Evolutionary conservation across 2,113 vertebrate genomes (phyloP), one percentile per base, ranked within the genome.

Genomic region (Gorsachius goisagi): DNA sequence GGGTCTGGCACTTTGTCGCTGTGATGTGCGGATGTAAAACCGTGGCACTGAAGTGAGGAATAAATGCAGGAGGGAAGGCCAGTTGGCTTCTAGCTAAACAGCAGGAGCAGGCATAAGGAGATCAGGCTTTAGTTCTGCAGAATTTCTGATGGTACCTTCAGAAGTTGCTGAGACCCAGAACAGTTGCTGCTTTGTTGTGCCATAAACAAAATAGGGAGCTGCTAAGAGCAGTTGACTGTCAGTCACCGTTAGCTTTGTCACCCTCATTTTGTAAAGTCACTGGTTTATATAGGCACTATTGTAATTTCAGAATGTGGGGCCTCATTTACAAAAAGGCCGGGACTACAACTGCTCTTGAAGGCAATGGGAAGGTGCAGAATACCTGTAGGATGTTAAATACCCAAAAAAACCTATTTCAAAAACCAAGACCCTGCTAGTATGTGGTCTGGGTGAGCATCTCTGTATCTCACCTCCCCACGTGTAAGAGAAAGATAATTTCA

Each of bases 121-220:
- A 80, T 81, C 37, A 90, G 39, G 60, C 49, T 50, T 24, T 50
- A 78, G 39, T 66, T 92, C 79, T 86, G 56, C 58, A 56, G 64
- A 74, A 32, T 86, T 94, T 78, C 86, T 75, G 73, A 49, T 82
- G 53, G 64, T 52, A 77, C 35, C 67, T 93, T 88, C 82, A 71
- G 73, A 85, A 86, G 83, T 2, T 81, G 88, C 88, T 90, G 76
- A 92, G 76, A 93, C 66, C 23, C 77, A 22, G 19, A 92, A 17
- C 66, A 75, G 56, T 91, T 85, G 60, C 78, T 79, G 82, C 90
- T 91, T 91, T 92, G 32, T 92, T 83, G 69, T 85, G 66, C 62
- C 69, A 19, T 37, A 67, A 83, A 68, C 41, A 62, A 72, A 95
- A 53, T 41, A 62, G 59, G 82, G 71, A 90, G 72, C 80, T 92